Conservation (phyloP, 2,888 invertebrate genomes). For the Silvanus unidentatus region DNA sequence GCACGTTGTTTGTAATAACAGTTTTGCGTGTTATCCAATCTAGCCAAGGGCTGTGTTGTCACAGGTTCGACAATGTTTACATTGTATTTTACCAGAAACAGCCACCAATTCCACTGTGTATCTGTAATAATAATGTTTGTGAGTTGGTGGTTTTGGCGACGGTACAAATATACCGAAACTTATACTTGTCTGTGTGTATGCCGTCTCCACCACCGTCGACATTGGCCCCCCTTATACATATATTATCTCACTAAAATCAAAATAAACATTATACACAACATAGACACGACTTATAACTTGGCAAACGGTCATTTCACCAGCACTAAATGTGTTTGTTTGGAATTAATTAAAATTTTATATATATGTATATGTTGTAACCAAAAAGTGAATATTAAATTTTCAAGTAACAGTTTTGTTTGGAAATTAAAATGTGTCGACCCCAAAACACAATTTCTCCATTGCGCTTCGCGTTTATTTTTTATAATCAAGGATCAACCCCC, state of each 20-base stretch:
- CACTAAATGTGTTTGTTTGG: constrained; percentile 22
- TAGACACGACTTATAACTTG: constrained; percentile 20
- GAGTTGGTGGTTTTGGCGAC: constrained; percentile 5
- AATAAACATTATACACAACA: constrained; percentile 11
- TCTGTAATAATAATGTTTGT: constrained; percentile 18
- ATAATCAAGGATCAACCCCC: too few species aligned
- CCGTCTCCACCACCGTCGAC: too few species aligned
- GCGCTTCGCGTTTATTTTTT: too few species aligned
- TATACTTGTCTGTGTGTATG: too few species aligned
- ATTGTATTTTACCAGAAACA: constrained; percentile 24
- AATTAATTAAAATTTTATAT: constrained; percentile 27
- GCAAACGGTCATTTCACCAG: constrained; percentile 21
- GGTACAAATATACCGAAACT: too few species aligned
- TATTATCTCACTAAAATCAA: constrained; percentile 1
- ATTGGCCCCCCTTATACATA: too few species aligned
- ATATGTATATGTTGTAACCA: too few species aligned
- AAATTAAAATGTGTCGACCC: too few species aligned
- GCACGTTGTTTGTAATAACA: constrained; percentile 33
- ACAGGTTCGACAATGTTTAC: constrained; percentile 30
- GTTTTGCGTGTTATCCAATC: constrained; percentile 36
- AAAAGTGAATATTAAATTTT: too few species aligned
- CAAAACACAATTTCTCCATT: too few species aligned
- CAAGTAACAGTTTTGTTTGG: too few species aligned
- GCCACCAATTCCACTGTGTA: constrained; percentile 13
- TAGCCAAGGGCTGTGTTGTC: constrained; percentile 31